Conservation (phyloP, 1,140 invertebrate genomes). For the Coelopa frigida region DNA sequence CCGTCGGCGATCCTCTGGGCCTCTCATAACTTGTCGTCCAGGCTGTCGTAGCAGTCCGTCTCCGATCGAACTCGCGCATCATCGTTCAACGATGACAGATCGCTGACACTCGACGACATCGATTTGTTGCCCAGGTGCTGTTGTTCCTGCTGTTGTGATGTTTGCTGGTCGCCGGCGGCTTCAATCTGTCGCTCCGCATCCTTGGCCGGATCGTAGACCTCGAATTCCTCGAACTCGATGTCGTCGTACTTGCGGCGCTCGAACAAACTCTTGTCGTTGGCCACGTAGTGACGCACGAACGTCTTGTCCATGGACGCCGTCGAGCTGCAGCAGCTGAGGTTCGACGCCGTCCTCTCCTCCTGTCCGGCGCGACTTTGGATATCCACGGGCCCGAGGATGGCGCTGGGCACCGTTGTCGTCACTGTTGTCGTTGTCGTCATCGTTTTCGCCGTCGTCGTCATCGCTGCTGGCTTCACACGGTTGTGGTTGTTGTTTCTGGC, state of each 20-base stretch:
- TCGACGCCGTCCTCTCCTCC: neutral
- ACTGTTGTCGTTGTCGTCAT: conserved; percentile 9
- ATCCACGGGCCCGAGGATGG: conserved; percentile 33
- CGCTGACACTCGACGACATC: too few relatives aligned
- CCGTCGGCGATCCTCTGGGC: too few relatives aligned
- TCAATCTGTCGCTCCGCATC: conserved; percentile 16
- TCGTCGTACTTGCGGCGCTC: conserved; percentile 60
- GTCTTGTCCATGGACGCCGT: conserved; percentile 23
- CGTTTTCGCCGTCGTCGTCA: neutral
- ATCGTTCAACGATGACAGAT: too few relatives aligned
- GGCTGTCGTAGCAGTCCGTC: conserved; percentile 34
- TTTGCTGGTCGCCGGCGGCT: neutral
- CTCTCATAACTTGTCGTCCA: conserved; percentile 32
- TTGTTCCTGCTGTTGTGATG: conserved; percentile 1
- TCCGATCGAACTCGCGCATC: conserved; percentile 16
- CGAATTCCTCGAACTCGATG: conserved; percentile 76
- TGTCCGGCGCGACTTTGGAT: conserved; percentile 21
- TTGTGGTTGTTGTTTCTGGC: conserved; percentile 3
- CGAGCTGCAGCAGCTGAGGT: neutral
- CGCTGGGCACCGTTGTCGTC: neutral
- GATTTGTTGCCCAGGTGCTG: neutral
- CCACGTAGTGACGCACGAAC: conserved; percentile 39
- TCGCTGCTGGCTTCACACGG: neutral
- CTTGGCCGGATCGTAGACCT: conserved; percentile 50
- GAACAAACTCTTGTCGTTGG: conserved; percentile 47